Evolutionary conservation across 2,888 invertebrate genomes (phyloP), one percentile per base, ranked within the genome.

Genomic region (Trichacis sp.): DNA sequence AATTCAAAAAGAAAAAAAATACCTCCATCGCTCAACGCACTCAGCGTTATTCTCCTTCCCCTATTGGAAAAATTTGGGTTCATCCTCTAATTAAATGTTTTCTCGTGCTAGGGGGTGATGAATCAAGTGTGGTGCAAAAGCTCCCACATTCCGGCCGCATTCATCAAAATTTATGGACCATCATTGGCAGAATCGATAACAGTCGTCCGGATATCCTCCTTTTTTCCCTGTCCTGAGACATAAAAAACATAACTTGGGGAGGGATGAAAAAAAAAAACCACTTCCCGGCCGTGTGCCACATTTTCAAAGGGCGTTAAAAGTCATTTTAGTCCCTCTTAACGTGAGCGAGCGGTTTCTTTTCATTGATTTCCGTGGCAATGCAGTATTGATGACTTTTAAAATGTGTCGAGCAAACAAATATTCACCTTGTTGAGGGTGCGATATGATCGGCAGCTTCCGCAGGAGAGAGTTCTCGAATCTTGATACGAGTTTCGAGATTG

Each of bases 361-460:
- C 42, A 30, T 29, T 30, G 48, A 48, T 24, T 17, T 38, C 40
- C 8, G 5, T 15, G 36, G 19, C 20, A 47, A 18, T 20, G 36
- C 42, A 5, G 45, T 43, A 36, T 33, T 43, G 45, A 33, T 33
- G 49, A 43, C 36, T 42, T 15, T 19, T 14, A 50, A 57, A 57
- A 57, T 57, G 42, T 51, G 57, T 57, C 33, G 57, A 57, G 24
- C 29, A 19, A 11, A 50, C 57, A 57, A 57, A 57, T 57, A 57
- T 57, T 57, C 57, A 46, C 15, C 50, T 57, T 36, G 43, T 57
- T 48, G 43, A 57, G 57, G 24, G 50, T 42, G 29, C 20, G 57
- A 57, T 57, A 46, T 18, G 57, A 57, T 57, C 57, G 50, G 57
- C 57, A 33, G 33, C 33, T 33, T n/a, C n/a, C 14, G 20, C 20